Conservation (phyloP, 2,113 vertebrate genomes). For the Petrocephalus zakoni region DNA sequence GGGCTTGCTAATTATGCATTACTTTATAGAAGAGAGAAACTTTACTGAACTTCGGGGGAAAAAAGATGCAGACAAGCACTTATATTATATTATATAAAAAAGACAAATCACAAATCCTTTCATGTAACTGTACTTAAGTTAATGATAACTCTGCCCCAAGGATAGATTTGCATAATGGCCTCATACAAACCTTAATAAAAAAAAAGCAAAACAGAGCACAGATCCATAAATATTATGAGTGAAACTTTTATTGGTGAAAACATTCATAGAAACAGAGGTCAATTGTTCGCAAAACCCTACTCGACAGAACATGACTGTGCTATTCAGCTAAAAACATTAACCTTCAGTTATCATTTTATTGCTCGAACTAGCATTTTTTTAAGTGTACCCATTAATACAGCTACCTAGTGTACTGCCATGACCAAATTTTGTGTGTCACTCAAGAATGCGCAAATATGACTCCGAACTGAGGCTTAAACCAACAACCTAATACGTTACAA, state of each 20-base stretch:
- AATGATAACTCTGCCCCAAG: background rate
- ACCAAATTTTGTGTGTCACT: background rate
- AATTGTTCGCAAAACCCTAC: background rate
- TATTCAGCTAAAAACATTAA: background rate
- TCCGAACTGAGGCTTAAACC: background rate
- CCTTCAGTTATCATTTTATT: background rate
- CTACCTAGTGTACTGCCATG: background rate
- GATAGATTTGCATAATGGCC: background rate
- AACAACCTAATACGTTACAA: background rate
- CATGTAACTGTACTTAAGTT: background rate
- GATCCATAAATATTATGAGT: background rate
- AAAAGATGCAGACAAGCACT: background rate
- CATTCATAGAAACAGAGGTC: background rate
- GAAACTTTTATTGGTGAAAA: background rate
- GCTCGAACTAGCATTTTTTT: background rate
- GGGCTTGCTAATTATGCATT: background rate
- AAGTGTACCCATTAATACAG: background rate
- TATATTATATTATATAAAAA: background rate
- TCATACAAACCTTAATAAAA: background rate
- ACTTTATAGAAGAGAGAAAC: background rate
- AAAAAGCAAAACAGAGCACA: background rate
- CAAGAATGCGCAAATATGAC: background rate
- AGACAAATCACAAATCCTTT: background rate
- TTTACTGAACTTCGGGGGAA: background rate
- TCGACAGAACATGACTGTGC: background rate